A percentile compares a stretch with the other conserved stretches of the same genome.
These are phyloP conservation scores for Cancer borealis DNA, from an alignment of 2,888 invertebrate species.

Conservation along the genomic window DNA sequence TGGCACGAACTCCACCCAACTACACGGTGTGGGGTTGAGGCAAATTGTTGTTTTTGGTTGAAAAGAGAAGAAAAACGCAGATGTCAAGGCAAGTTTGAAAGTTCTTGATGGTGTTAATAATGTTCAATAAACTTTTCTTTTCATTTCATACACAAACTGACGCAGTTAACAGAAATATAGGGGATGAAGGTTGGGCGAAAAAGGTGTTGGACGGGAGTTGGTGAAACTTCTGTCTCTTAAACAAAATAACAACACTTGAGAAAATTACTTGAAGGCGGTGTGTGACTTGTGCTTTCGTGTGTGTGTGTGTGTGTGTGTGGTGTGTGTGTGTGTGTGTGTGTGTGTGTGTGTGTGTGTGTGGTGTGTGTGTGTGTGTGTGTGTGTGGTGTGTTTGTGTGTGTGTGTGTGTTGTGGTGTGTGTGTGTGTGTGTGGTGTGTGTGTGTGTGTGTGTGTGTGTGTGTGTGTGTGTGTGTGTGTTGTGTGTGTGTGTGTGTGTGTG, in stretches of 20 bases:
- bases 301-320: neutral
- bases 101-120: neutral
- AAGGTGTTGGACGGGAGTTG: neutral
- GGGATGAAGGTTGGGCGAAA: neutral
- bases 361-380: no score
- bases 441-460: no score
- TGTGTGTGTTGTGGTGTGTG: no score
- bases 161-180: neutral
- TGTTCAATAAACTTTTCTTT: neutral
- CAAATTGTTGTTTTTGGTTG: neutral
- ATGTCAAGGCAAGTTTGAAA: neutral
- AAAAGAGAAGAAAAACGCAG: neutral
- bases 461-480: no score
- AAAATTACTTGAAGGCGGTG: neutral
- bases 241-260: neutral
- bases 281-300: neutral
- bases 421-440: no score
- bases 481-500: no score
- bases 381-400: no score
- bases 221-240: neutral
- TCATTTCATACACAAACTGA: neutral
- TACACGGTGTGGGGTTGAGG: neutral
- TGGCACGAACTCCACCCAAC: neutral
- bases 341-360: neutral
- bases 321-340: constrained; percentile 4